Evolutionary conservation across 2,797 vertebrate species (phyloP), one percentile per base, ranked within the genome.

Genomic region (Lagodon rhomboides): DNA sequence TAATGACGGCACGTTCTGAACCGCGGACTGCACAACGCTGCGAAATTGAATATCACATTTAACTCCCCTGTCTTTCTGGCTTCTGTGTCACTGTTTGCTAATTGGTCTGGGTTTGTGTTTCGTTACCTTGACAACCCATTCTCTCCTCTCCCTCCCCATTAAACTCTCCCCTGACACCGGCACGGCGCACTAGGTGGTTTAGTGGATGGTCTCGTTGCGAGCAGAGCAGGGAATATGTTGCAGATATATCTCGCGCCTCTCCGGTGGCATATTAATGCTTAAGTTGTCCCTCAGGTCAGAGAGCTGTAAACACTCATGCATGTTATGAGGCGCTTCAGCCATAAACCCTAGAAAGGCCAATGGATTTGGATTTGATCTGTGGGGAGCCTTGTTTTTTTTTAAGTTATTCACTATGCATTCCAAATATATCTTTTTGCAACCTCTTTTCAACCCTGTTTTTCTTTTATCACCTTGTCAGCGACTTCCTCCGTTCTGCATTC

Each of bases 231-330:
- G 61, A 76, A 81, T 81, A 62, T 3, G 43, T 62, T 77, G 79
- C 72, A 76, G 67, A 87, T 70, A 58, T 75, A 72, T 81, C 65
- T 78, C 76, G 73, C 6, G 13, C 63, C 71, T 89, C 83, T 68
- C 87, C 63, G 12, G 82, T 71, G 85, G 68, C 79, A 81, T 77
- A 85, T 92, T 82, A 87, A 88, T 86, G 56, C 73, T 71, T 72
- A 87, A 88, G 72, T 75, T 78, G 64, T 84, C 87, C 85, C 85
- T 61, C 30, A 70, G 84, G 83, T 88, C 68, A 78, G 18, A 69
- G 73, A 85, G 71, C 85, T 87, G 81, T 82, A 89, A 87, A 86
- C 73, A 83, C 73, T 76, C 60, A 9, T 70, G 79, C 85, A 77
- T 68, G 78, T 71, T 83, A 79, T 73, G 85, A 87, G 84, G 72